Percentiles rank a stretch among this genome's conserved stretches.
phyloP scores from a whole-genome alignment of 2,113 vertebrate genomes.

The Lanius collurio region DNA sequence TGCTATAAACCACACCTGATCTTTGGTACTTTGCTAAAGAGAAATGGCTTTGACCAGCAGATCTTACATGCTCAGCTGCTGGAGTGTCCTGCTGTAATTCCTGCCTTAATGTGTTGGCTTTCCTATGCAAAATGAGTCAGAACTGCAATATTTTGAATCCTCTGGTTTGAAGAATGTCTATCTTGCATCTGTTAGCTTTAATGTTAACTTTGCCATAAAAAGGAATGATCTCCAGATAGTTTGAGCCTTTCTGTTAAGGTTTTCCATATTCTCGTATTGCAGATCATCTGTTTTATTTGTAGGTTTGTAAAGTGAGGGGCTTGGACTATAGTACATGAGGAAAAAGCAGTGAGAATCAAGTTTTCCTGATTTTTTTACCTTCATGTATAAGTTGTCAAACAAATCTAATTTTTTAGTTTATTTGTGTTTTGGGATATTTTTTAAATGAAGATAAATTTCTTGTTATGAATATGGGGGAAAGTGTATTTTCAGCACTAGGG shows the following conservation, averaged over 20 bases:
- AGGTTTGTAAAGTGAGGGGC: background rate
- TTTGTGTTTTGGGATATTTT: background rate
- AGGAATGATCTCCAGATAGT: background rate
- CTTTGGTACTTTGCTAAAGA: background rate
- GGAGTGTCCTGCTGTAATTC: background rate
- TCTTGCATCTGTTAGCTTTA: background rate
- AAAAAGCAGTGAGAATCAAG: background rate
- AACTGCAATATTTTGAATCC: background rate
- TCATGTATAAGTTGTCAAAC: background rate
- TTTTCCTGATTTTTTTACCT: background rate
- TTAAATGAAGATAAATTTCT: background rate
- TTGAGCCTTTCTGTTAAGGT: background rate
- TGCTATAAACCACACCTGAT: background rate
- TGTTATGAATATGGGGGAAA: background rate
- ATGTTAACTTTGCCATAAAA: background rate
- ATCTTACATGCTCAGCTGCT: background rate
- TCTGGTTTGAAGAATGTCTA: background rate
- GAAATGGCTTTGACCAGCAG: background rate
- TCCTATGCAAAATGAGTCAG: background rate
- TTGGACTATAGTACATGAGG: background rate
- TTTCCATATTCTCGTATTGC: background rate
- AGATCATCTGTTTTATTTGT: background rate
- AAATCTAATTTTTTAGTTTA: background rate
- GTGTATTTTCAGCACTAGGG: background rate
- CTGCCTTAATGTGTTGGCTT: background rate